Base-by-base conservation (phyloP, 92 coral and sea anemone genomes). In the Parazoanthus atlanticus region DNA sequence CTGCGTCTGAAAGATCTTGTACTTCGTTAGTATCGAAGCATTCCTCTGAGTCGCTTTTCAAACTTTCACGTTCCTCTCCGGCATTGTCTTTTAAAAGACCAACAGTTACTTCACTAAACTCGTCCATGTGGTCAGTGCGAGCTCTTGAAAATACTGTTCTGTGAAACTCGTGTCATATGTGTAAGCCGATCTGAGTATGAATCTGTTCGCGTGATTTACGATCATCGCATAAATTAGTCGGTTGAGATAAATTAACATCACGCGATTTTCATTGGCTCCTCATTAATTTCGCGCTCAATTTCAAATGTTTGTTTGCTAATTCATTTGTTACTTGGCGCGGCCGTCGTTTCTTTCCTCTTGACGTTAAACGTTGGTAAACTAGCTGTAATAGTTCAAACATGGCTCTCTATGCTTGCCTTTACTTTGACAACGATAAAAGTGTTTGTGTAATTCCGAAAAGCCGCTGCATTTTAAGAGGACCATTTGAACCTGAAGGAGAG, bases 341-440 rank as follows among this genome's bases (percentile, higher is more conserved):
- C 74, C 74, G 74, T 28, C 34, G 11, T 70, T 70, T 70, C 12
- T 28, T 69, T 26, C 34, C 26, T 26, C 34, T 70, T 70, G 34
- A 26, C 74, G 74, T 28, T 70, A 13, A 26, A 70, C 74, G 31
- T 70, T 70, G 34, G 74, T 28, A 6, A 70, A 28, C 33, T 70
- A 70, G 34, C 34, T 70, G 74, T 28, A 26, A 70, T 26, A 70
- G 74, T 70, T 70, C 34, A 70, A 28, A 65, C 33, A 73, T 73
- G 77, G 77, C 77, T 73, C 41, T 73, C 8, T 73, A 56, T 4
- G 92, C 89, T 34, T 93, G 90, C 75, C 26, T 92, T 46, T 92
- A 92, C 70, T 92, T 93, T 84, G 61, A 82, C 26, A 56, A 82
- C 32, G 93, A 90, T 85, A 76, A 91, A 86, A 93, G 90, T 66